Evolutionary conservation across 2,113 vertebrate species (phyloP).

Genomic region (Picathartes gymnocephalus): DNA sequence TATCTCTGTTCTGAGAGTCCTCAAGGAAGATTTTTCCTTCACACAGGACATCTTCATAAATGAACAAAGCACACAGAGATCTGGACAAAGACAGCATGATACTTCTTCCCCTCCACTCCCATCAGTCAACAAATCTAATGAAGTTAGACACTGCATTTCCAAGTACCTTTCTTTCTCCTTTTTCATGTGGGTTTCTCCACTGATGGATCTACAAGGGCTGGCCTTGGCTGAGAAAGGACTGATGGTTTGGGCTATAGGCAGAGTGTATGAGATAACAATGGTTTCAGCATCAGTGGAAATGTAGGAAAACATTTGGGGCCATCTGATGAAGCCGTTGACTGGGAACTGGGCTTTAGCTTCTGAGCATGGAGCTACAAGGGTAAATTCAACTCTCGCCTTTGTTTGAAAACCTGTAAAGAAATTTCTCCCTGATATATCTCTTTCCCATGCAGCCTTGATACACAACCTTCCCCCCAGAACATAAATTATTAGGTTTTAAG

Average conservation of each 20-base stretch:
- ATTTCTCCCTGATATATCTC: not conserved
- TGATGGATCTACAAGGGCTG: not conserved
- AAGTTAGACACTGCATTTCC: not conserved
- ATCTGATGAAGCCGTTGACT: not conserved
- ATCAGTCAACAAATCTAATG: not conserved
- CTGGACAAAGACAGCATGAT: not conserved
- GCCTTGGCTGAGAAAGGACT: not conserved
- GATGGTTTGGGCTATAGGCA: not conserved
- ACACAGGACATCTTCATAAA: conserved; percentile 39
- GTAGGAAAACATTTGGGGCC: not conserved
- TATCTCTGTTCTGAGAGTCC: not conserved
- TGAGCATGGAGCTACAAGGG: not conserved
- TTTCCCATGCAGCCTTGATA: not conserved
- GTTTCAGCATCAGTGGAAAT: not conserved
- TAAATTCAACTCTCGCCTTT: not conserved
- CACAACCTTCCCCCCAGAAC: not conserved
- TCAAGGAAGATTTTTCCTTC: conserved; percentile 29
- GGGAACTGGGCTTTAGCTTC: not conserved
- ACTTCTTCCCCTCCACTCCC: not conserved
- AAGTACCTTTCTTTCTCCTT: not conserved
- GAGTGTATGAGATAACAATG: not conserved
- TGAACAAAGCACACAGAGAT: not conserved
- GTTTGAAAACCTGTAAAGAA: not conserved
- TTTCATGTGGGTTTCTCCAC: not conserved
- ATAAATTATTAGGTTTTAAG: not conserved